Evolutionary conservation across 1,140 invertebrate species (phyloP).

Genomic region (Dufourea novaeangliae): DNA sequence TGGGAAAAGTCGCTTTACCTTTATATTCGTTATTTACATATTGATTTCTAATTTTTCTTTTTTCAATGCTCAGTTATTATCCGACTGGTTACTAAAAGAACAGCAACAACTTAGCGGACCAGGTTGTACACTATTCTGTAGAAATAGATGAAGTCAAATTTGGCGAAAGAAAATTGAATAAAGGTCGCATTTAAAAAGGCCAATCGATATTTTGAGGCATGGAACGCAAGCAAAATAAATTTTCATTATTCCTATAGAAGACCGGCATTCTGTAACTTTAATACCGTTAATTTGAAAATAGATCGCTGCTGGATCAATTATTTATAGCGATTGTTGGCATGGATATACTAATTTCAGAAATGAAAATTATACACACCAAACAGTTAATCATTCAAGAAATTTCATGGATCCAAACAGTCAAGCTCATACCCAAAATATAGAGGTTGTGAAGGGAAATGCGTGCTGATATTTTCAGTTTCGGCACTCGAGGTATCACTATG

Average conservation of each 20-base stretch:
- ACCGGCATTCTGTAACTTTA: background rate
- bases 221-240: background rate
- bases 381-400: background rate
- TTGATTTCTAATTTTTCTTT: background rate
- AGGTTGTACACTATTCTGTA: background rate
- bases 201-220: background rate
- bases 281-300: background rate
- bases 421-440: background rate
- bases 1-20: no score
- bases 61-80: background rate
- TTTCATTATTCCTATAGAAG: background rate
- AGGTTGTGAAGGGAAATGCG: background rate
- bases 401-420: background rate
- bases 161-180: background rate
- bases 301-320: background rate
- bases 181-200: background rate
- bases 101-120: background rate
- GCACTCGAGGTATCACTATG: no score
- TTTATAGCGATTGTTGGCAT: background rate
- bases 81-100: background rate
- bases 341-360: background rate
- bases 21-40: background rate
- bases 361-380: conserved; percentile 2
- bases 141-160: no score
- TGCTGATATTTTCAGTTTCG: no score